Percentiles rank a stretch among this genome's conserved stretches.
Conservation (phyloP, 2,797 vertebrate genomes). For the Stomatorhinus walkeri region DNA sequence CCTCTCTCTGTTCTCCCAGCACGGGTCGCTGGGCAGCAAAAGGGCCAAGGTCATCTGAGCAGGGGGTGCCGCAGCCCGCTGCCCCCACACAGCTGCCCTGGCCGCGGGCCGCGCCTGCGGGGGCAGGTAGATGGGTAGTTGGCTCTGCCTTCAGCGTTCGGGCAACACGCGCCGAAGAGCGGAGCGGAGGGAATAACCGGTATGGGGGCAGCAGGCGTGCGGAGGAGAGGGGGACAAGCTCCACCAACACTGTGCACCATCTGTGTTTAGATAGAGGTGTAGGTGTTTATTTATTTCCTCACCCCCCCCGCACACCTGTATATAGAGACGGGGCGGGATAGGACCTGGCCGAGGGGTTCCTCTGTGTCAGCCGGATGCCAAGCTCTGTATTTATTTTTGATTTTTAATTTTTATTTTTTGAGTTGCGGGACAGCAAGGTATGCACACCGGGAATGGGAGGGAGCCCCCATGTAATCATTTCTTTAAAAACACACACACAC, state of each 20-base stretch:
- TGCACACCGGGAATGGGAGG: constrained; percentile 39
- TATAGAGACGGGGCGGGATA: constrained; percentile 46
- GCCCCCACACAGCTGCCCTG: constrained; percentile 11
- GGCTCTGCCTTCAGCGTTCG: not conserved
- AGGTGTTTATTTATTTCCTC: constrained; percentile 44
- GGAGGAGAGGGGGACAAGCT: constrained; percentile 29
- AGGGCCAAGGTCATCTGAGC: constrained; percentile 77
- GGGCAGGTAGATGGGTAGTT: constrained; percentile 12
- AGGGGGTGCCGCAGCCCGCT: constrained; percentile 33
- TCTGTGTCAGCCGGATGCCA: constrained; percentile 36
- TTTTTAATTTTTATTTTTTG: not conserved
- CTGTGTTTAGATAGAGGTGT: constrained; percentile 56
- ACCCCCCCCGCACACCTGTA: constrained; percentile 40
- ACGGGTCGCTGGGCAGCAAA: constrained; percentile 87
- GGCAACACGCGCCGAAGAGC: not conserved
- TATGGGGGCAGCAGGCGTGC: constrained; percentile 15
- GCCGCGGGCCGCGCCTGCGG: not conserved
- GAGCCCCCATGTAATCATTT: not conserved
- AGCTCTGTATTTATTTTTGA: constrained; percentile 47
- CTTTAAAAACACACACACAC: not conserved
- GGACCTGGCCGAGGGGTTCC: constrained; percentile 29
- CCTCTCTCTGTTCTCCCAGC: constrained; percentile 54
- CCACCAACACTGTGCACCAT: constrained; percentile 46
- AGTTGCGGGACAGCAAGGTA: constrained; percentile 34
- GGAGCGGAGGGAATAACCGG: not conserved